Evolutionary conservation across 2,797 vertebrate species (phyloP).

Genomic region (Peromyscus attwateri): DNA sequence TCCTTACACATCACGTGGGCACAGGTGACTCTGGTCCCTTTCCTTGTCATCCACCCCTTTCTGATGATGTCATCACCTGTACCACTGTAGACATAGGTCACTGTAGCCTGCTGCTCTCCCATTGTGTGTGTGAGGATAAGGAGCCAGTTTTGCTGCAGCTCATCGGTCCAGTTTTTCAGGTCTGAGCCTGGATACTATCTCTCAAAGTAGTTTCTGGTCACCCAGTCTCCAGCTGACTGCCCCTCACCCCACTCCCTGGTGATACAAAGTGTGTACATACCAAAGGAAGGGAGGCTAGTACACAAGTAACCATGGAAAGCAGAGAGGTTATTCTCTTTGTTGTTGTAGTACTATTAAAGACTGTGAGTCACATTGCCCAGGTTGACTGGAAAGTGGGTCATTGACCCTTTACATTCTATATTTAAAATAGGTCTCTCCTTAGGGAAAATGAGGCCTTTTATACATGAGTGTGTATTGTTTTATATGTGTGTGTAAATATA

Average conservation of each 20-base stretch:
- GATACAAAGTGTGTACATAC: slow-evolving; percentile 34
- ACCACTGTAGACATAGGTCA: slow-evolving; percentile 17
- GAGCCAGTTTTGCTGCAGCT: not conserved
- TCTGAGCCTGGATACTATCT: not conserved
- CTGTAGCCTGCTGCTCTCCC: not conserved
- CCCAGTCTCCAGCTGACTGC: not conserved
- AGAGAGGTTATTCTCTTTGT: slow-evolving; percentile 1
- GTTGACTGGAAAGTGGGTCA: slow-evolving; percentile 3
- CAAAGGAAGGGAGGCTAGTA: slow-evolving; percentile 52
- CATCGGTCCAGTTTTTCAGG: not conserved
- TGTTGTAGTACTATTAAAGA: slow-evolving; percentile 26
- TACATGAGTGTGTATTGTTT: not conserved
- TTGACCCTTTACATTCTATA: slow-evolving; percentile 30
- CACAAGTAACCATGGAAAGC: slow-evolving; percentile 26
- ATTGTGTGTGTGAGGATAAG: not conserved
- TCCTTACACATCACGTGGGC: not conserved
- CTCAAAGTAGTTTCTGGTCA: not conserved
- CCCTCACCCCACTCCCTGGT: not conserved
- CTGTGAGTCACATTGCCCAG: slow-evolving; percentile 14
- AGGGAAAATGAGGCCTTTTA: slow-evolving; percentile 24
- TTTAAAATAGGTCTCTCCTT: slow-evolving; percentile 65
- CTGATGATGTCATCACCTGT: slow-evolving; percentile 2
- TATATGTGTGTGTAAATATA: not conserved
- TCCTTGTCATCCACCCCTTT: not conserved
- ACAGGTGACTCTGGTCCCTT: not conserved